Conservation (phyloP, 2,113 vertebrate species). For the Cryptotis parvus region DNA sequence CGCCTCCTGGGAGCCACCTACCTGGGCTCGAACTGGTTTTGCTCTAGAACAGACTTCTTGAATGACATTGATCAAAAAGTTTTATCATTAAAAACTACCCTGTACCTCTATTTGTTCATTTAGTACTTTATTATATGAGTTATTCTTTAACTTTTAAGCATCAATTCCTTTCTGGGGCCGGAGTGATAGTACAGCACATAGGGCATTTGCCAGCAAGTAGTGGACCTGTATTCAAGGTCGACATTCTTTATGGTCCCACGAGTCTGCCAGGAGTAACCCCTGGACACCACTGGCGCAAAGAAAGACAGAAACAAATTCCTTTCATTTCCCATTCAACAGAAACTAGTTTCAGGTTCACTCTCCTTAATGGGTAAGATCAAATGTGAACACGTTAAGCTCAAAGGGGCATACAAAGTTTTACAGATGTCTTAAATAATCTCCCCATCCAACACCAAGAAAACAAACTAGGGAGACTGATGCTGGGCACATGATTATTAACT, state of each 20-base stretch:
- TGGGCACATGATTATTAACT: background rate
- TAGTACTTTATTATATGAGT: conserved; percentile 3
- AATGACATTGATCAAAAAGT: background rate
- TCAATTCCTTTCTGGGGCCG: background rate
- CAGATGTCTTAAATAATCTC: background rate
- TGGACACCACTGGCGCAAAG: too few relatives aligned
- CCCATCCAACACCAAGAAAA: conserved; percentile 36
- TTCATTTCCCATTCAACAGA: background rate
- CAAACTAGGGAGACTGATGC: background rate
- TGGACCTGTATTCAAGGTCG: too few relatives aligned
- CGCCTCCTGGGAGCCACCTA: too few relatives aligned
- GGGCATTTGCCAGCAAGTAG: too few relatives aligned
- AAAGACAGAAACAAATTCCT: background rate
- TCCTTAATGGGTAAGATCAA: background rate
- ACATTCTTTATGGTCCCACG: too few relatives aligned
- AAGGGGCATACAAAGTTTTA: background rate
- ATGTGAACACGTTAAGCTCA: background rate
- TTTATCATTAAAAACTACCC: conserved; percentile 34
- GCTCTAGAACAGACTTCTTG: conserved; percentile 3
- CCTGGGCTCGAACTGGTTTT: too few relatives aligned
- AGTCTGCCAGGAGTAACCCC: too few relatives aligned
- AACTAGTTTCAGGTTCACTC: background rate
- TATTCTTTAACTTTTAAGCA: conserved; percentile 56
- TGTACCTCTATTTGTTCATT: background rate
- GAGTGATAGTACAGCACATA: too few relatives aligned